Base-by-base conservation (phyloP, 2,113 vertebrate species). In the Falcunculus frontatus region DNA sequence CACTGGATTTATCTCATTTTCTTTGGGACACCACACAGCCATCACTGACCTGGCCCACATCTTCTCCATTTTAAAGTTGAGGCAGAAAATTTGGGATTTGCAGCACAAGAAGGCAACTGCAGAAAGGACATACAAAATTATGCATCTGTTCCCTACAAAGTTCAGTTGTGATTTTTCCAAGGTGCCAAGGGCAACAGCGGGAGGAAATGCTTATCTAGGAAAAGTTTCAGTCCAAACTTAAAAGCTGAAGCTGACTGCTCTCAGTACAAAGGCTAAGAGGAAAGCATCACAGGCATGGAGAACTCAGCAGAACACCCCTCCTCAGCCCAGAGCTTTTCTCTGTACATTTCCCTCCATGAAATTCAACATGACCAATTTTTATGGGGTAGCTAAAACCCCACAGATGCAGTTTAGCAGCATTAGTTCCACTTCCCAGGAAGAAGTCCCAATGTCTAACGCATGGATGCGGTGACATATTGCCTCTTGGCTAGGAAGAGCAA, bases 381-480 rank as follows among this genome's bases (percentile, higher is more conserved):
- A 50, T 6, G 1, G 2, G 25, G 32, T 44, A 81, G 64, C 6
- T 82, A 64, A 92, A 89, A 74, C 5, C 8, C 26, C 42, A 39
- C 7, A 44, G 26, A 37, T 3, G 5, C 46, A 57, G 20, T 55
- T 77, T 10, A 42, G 33, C 30, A 62, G 50, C 5, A 4, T 32
- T 35, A 64, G 30, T 55, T 89, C 29, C 29, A n/a, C 39, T 41
- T 81, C 52, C 50, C 13, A 11, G 33, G 33, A 93, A 75, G 1
- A 22, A 82, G 13, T 16, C 9, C 6, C 2, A 56, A 19, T 3
- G 15, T 27, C 30, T 16, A 12, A 39, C 0, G 0, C 1, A 3
- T 9, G 11, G 35, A 65, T 35, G 55, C 21, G 81, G 47, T 27
- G 72, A 47, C 2, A 3, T n/a, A 60, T 5, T 81, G 27, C 39